Conservation (phyloP, 2,113 vertebrate genomes). For the Anolis carolinensis region DNA sequence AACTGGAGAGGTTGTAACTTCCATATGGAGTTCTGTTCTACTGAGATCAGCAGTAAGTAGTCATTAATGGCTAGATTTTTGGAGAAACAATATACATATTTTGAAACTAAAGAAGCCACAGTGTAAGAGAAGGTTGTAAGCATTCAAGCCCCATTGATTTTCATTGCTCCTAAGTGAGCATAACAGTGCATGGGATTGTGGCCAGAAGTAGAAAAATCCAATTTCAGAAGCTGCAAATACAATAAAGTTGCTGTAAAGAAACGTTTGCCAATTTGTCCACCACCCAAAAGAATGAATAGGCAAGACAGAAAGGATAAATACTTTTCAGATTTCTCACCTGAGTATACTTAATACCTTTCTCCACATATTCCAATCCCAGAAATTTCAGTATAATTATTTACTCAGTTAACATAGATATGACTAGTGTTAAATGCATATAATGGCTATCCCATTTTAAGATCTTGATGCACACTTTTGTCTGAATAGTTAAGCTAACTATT, state of each 20-base stretch:
- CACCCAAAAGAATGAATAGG: neutral
- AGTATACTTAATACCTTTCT: neutral
- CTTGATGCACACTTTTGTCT: neutral
- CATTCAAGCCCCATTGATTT: conserved; percentile 11
- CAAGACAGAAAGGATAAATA: neutral
- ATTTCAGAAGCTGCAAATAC: conserved; percentile 7
- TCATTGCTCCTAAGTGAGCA: conserved; percentile 5
- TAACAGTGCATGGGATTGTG: conserved; percentile 4
- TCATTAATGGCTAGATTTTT: neutral
- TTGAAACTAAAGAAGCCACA: neutral
- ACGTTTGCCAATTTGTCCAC: neutral
- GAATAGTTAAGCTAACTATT: neutral
- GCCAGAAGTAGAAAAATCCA: conserved; percentile 6
- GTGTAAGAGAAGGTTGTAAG: neutral
- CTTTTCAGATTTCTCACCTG: neutral
- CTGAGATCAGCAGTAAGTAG: neutral
- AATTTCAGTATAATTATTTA: neutral
- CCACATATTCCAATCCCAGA: neutral
- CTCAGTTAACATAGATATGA: neutral
- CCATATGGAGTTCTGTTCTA: neutral
- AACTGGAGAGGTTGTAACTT: neutral
- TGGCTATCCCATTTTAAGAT: neutral
- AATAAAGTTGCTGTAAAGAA: conserved; percentile 8
- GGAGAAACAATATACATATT: neutral
- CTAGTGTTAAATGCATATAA: neutral